Evolutionary conservation across 1,140 invertebrate genomes (phyloP).

Genomic region (Lasioglossum baleicum): DNA sequence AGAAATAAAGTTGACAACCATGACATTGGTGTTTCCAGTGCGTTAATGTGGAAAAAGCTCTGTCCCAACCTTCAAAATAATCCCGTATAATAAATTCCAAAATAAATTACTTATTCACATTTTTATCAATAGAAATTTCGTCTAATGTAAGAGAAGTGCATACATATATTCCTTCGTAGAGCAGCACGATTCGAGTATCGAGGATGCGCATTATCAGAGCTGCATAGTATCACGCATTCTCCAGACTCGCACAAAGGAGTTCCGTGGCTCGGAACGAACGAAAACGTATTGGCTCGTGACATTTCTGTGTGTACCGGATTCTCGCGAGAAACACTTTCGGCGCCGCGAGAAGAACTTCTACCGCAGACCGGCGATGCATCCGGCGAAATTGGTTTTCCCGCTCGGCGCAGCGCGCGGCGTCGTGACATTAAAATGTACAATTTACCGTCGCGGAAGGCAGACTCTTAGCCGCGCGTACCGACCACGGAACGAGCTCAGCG

Average conservation of each 20-base stretch:
- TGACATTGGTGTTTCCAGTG: too few relatives aligned
- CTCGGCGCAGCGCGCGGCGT: slow-evolving; percentile 8
- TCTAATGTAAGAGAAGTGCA: too few relatives aligned
- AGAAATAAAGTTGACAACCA: too few relatives aligned
- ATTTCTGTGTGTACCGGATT: neutral
- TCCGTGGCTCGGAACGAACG: neutral
- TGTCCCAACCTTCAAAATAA: too few relatives aligned
- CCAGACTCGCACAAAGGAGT: neutral
- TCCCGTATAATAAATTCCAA: too few relatives aligned
- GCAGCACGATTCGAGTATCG: neutral
- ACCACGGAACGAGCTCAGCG: neutral
- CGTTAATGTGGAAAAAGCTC: too few relatives aligned
- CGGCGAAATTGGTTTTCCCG: slow-evolving; percentile 12
- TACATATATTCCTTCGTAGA: too few relatives aligned
- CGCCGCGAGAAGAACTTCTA: neutral
- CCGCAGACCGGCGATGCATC: neutral
- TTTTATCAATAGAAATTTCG: too few relatives aligned
- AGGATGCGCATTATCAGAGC: slow-evolving; percentile 19
- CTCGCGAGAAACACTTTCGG: neutral
- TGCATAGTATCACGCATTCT: neutral
- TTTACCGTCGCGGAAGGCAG: neutral
- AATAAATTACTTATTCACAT: too few relatives aligned
- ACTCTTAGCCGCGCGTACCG: neutral
- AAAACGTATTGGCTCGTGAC: slow-evolving; percentile 11
- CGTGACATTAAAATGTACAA: slow-evolving; percentile 30